Percentiles rank a stretch among this genome's conserved stretches.
phyloP scores from a whole-genome alignment of 2,888 invertebrate species.

The Diarsia dahlii region DNA sequence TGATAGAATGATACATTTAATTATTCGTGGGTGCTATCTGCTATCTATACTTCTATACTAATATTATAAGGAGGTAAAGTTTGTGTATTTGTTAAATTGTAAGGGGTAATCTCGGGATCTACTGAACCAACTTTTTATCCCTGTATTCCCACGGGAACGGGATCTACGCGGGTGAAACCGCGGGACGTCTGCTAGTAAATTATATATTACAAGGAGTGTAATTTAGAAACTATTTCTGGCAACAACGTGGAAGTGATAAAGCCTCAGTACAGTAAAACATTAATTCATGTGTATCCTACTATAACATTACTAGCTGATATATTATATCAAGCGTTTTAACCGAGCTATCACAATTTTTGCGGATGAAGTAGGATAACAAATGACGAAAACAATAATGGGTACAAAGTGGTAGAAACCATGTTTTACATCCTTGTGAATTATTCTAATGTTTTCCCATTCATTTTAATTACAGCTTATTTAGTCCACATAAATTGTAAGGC shows the following conservation, averaged over 20 bases:
- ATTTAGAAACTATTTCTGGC: slow-evolving; percentile 70
- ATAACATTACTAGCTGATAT: slow-evolving; percentile 75
- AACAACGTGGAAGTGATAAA: slow-evolving; percentile 64
- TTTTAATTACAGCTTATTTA: background rate
- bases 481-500: background rate
- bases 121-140: no score
- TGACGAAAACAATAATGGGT: background rate
- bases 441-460: background rate
- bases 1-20: no score
- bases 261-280: slow-evolving; percentile 74
- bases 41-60: no score
- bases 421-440: background rate
- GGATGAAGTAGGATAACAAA: background rate
- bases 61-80: no score
- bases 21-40: no score
- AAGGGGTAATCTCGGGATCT: no score
- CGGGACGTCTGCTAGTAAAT: no score
- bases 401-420: background rate
- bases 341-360: no score
- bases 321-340: no score
- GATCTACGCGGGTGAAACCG: no score
- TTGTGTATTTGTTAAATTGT: no score
- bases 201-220: slow-evolving; percentile 70
- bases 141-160: no score
- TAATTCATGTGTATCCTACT: slow-evolving; percentile 79